Percentiles rank a stretch among this genome's conserved stretches.
Evolutionary conservation across 2,797 vertebrate species (phyloP).

Genomic region (Halcyon smyrnensis): DNA sequence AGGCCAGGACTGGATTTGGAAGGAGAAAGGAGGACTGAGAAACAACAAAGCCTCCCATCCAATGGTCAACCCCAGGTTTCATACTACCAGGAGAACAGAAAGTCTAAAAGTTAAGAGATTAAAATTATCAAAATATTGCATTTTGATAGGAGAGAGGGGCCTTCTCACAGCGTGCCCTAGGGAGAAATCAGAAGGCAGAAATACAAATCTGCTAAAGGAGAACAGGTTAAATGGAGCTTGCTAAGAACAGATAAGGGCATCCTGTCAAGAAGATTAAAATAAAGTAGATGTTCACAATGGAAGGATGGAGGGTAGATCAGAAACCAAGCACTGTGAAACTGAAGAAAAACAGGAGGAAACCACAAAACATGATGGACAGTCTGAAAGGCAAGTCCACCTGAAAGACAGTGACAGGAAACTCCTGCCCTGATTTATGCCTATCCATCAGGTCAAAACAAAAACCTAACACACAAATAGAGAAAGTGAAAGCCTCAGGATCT

Average conservation of each 20-base stretch:
- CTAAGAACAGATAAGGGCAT: slow-evolving; percentile 31
- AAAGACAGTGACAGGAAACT: neutral
- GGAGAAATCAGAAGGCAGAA: neutral
- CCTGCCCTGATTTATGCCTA: neutral
- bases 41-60: neutral
- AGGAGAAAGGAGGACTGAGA: neutral
- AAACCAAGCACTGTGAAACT: neutral
- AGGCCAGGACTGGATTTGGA: neutral
- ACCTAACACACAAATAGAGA: neutral
- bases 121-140: neutral
- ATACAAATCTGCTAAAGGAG: slow-evolving; percentile 18
- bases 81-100: neutral
- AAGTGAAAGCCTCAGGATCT: neutral
- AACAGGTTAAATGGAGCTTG: slow-evolving; percentile 13
- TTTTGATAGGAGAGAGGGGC: neutral
- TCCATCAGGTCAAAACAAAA: neutral
- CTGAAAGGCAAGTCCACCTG: neutral
- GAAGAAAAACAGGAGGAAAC: neutral
- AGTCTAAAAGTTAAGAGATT: neutral
- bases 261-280: slow-evolving; percentile 60
- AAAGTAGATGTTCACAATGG: slow-evolving; percentile 5
- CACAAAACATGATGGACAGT: neutral
- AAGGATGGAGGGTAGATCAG: neutral
- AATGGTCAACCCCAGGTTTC: neutral
- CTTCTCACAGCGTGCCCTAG: fast-evolving